Conservation (phyloP, 2,888 invertebrate species). For the Synanthedon myopaeformis region DNA sequence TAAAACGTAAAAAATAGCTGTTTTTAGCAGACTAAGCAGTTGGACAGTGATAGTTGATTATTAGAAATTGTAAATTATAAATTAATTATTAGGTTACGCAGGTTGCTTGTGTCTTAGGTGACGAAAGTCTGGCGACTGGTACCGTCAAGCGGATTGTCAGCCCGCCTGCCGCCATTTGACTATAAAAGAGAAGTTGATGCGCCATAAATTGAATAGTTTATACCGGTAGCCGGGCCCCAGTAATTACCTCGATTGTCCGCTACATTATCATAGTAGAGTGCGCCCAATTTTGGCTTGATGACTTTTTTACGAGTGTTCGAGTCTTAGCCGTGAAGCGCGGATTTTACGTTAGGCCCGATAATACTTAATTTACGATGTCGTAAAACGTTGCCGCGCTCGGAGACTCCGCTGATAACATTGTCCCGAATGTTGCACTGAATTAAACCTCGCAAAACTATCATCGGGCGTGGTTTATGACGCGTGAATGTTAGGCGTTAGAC, state of each 20-base stretch:
- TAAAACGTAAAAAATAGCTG: too few relatives aligned
- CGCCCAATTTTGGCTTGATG: conserved; percentile 61
- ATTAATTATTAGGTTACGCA: too few relatives aligned
- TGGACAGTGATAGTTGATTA: too few relatives aligned
- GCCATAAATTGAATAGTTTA: conserved; percentile 21
- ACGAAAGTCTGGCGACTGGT: too few relatives aligned
- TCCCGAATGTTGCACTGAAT: conserved; percentile 12
- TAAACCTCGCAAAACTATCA: conserved; percentile 8
- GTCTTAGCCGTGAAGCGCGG: conserved; percentile 19
- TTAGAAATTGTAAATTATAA: too few relatives aligned
- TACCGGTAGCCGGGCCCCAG: conserved; percentile 12
- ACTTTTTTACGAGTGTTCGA: conserved; percentile 64
- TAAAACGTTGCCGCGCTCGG: conserved; percentile 28
- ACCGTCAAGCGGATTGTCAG: too few relatives aligned
- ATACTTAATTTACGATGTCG: conserved; percentile 49
- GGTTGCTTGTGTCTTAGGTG: too few relatives aligned
- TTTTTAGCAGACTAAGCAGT: too few relatives aligned
- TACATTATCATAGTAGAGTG: conserved; percentile 56
- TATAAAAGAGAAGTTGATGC: conserved; percentile 11
- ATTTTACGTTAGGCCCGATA: conserved; percentile 7
- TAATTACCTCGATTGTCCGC: conserved; percentile 51
- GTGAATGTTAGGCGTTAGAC: conserved; percentile 2
- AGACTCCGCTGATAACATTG: conserved; percentile 17
- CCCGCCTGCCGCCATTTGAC: too few relatives aligned
- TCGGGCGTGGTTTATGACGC: conserved; percentile 7